phyloP scores from a whole-genome alignment of 2,888 invertebrate species.

The Liodrosophila aerea region DNA sequence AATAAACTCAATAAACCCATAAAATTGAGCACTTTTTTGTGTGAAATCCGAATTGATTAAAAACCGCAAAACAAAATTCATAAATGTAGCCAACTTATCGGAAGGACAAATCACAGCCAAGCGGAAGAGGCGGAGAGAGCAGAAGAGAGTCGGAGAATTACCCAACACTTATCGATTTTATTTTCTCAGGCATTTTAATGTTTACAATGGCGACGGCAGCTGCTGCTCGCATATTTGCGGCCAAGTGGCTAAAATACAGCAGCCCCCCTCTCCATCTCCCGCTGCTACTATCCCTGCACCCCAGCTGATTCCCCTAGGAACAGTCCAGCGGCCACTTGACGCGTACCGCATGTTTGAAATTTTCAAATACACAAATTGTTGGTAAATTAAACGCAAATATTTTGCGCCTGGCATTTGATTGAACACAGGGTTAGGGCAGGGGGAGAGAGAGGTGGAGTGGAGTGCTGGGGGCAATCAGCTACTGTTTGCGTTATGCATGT shows the following conservation, averaged over 20 bases:
- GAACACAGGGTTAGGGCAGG: neutral
- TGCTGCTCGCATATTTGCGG: slow-evolving; percentile 14
- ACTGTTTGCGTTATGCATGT: too few relatives aligned
- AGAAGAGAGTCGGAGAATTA: neutral
- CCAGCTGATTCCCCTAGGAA: neutral
- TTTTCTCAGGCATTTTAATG: slow-evolving; percentile 42
- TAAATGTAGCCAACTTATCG: slow-evolving; percentile 8
- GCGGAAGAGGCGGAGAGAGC: neutral
- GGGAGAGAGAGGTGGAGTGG: neutral
- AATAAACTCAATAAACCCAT: too few relatives aligned
- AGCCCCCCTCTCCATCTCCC: neutral
- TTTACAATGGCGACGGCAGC: slow-evolving; percentile 32
- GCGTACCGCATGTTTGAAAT: slow-evolving; percentile 52
- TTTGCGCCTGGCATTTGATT: slow-evolving; percentile 44
- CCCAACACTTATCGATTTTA: slow-evolving; percentile 47
- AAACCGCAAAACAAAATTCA: slow-evolving; percentile 8
- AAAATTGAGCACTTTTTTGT: too few relatives aligned
- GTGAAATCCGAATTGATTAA: neutral
- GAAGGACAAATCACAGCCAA: slow-evolving; percentile 4
- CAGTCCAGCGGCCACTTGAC: slow-evolving; percentile 45
- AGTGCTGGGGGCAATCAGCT: neutral
- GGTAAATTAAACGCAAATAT: slow-evolving; percentile 58
- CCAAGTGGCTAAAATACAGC: neutral
- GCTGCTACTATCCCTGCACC: neutral
- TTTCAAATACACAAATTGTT: slow-evolving; percentile 57